Conservation (phyloP, 2,888 invertebrate genomes). For the Drosophila parthenogenetica region DNA sequence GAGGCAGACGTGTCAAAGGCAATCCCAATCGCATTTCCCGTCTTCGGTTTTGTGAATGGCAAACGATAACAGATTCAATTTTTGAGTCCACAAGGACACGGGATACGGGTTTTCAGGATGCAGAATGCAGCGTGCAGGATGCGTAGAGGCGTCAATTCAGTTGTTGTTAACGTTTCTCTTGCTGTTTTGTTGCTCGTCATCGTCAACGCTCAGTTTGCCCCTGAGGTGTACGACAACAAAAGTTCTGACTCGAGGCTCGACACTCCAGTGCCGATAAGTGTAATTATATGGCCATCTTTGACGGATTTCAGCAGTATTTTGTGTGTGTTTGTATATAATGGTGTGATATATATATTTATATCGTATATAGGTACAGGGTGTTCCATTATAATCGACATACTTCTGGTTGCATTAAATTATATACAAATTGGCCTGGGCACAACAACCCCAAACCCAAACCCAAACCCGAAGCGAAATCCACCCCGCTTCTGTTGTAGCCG, state of each 20-base stretch:
- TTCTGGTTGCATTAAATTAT: slow-evolving; percentile 69
- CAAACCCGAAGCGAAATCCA: slow-evolving; percentile 33
- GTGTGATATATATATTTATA: too few species aligned
- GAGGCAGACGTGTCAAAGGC: slow-evolving; percentile 70
- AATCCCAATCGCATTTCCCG: slow-evolving; percentile 71
- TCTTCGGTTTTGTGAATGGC: slow-evolving; percentile 44
- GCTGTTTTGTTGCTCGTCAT: slow-evolving; percentile 47
- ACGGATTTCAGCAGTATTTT: background rate
- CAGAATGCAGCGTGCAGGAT: slow-evolving; percentile 41
- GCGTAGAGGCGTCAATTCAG: slow-evolving; percentile 63
- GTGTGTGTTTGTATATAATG: slow-evolving; percentile 6
- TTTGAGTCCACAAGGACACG: slow-evolving; percentile 28
- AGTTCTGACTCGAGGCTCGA: background rate
- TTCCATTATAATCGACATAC: slow-evolving; percentile 30
- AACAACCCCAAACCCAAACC: slow-evolving; percentile 48
- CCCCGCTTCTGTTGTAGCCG: slow-evolving; percentile 36
- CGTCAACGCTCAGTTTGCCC: slow-evolving; percentile 42
- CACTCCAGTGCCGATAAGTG: slow-evolving; percentile 12
- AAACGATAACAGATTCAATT: slow-evolving; percentile 62
- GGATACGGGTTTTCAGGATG: slow-evolving; percentile 20
- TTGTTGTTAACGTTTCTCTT: slow-evolving; percentile 57
- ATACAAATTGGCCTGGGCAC: slow-evolving; percentile 68
- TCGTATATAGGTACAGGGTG: background rate
- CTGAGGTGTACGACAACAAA: slow-evolving; percentile 48
- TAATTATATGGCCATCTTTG: slow-evolving; percentile 26